A percentile compares a stretch with the other conserved stretches of the same genome.
Evolutionary conservation across 2,113 vertebrate genomes (phyloP).

Genomic region (Dasypus novemcinctus): DNA sequence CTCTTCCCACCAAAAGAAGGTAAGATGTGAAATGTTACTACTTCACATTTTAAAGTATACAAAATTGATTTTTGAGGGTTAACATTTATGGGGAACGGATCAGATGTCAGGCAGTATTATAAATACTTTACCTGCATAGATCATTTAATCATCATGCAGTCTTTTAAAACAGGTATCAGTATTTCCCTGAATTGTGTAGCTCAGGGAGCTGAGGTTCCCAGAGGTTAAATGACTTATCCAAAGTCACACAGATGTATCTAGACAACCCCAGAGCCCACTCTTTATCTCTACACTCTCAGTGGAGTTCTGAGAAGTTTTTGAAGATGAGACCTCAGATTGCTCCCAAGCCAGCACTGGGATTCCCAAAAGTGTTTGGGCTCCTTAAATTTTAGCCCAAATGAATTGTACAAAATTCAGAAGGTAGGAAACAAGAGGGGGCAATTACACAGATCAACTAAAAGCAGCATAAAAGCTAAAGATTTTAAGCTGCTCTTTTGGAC

Average conservation of each 20-base stretch:
- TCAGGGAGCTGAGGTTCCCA: background rate
- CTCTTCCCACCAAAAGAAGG: background rate
- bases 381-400: background rate
- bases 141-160: background rate
- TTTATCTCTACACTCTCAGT: background rate
- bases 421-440: background rate
- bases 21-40: background rate
- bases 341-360: background rate
- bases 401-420: background rate
- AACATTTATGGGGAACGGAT: constrained; percentile 8
- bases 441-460: background rate
- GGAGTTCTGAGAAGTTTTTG: background rate
- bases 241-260: too few species aligned
- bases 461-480: background rate
- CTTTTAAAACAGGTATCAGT: background rate
- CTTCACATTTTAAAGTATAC: constrained; percentile 18
- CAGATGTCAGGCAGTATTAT: background rate
- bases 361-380: background rate
- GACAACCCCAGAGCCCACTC: too few species aligned
- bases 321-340: background rate
- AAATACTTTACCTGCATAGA: background rate
- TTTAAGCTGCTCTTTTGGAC: background rate
- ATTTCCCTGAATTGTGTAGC: background rate
- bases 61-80: background rate
- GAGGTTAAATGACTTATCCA: background rate